Base-by-base conservation (phyloP, 2,888 invertebrate genomes). In the Vanessa cardui region DNA sequence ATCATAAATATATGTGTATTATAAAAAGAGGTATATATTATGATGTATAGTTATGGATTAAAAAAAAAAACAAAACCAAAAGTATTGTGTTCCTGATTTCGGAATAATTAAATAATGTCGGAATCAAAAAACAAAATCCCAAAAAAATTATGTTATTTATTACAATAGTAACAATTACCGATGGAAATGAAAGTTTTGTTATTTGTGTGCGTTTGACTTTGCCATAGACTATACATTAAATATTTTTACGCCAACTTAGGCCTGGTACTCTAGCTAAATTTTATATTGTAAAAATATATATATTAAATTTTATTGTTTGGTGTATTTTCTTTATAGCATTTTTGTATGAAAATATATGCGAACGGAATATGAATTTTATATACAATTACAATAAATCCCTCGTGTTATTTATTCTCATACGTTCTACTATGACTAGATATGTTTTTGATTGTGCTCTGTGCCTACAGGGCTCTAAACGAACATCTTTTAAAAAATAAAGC, bases 341-440 rank as follows among this genome's bases (percentile, higher is more conserved):
- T 78, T 71, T 71, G 72, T 82, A 77, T 71, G 75, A 85, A 90
- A 90, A 89, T 90, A 91, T 90, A 90, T 91, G 90, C 90, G 90
- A 89, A 81, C 83, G 89, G 86, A 90, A 88, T 74, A 75, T 76
- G 70, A 76, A 64, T 76, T 79, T 80, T 87, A 85, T 88, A 78
- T 88, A 90, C 86, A 89, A 77, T 78, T 85, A 83, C 80, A 87
- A 86, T 86, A 85, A 85, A 83, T 80, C 83, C 80, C 79, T 83
- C 82, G 75, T 73, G 63, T 71, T 54, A 54, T 54, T 64, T 80
- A 82, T 84, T 84, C 82, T 64, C 56, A 56, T 56, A 67, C 62
- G 64, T 58, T 62, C 88, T 89, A 90, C 90, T 79, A 81, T 92
- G 92, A 92, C 92, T 92, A 92, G 92, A 92, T 92, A 92, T 92